Evolutionary conservation across 1,140 invertebrate genomes (phyloP).

Genomic region (Drosophila takahashii): DNA sequence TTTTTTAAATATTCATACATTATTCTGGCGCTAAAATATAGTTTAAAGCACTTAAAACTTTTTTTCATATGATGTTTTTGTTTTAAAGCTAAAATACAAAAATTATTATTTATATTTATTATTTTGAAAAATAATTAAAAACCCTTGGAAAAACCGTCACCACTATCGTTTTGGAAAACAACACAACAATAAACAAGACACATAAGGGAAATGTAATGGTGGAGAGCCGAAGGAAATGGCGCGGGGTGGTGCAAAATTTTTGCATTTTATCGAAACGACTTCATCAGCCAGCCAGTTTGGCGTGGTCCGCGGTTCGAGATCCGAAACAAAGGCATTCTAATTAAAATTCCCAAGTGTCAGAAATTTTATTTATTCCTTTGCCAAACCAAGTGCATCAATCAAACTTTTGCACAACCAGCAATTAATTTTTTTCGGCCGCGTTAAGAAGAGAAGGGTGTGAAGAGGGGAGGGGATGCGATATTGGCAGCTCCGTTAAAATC

Average conservation of each 20-base stretch:
- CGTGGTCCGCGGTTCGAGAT: slow-evolving; percentile 4
- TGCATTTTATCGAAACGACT: slow-evolving; percentile 53
- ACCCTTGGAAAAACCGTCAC: not conserved
- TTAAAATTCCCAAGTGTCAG: slow-evolving; percentile 70
- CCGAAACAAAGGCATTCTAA: slow-evolving; percentile 69
- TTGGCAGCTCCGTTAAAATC: slow-evolving; percentile 34
- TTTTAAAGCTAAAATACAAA: too few relatives aligned
- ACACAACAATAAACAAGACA: not conserved
- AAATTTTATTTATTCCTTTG: slow-evolving; percentile 55
- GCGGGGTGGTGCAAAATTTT: slow-evolving; percentile 23
- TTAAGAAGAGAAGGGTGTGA: not conserved
- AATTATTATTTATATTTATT: too few relatives aligned
- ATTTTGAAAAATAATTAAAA: too few relatives aligned
- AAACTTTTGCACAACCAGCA: slow-evolving; percentile 66
- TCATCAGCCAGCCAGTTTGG: slow-evolving; percentile 41
- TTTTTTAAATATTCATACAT: too few relatives aligned
- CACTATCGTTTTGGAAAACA: not conserved
- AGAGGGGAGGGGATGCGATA: slow-evolving; percentile 5
- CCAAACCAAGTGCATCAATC: slow-evolving; percentile 59
- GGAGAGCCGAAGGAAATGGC: not conserved
- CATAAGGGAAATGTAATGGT: not conserved
- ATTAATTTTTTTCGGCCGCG: slow-evolving; percentile 39
- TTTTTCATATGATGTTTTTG: too few relatives aligned
- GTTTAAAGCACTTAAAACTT: too few relatives aligned
- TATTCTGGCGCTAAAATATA: too few relatives aligned